Conservation (phyloP, 1,140 invertebrate species). For the Nasonia vitripennis region DNA sequence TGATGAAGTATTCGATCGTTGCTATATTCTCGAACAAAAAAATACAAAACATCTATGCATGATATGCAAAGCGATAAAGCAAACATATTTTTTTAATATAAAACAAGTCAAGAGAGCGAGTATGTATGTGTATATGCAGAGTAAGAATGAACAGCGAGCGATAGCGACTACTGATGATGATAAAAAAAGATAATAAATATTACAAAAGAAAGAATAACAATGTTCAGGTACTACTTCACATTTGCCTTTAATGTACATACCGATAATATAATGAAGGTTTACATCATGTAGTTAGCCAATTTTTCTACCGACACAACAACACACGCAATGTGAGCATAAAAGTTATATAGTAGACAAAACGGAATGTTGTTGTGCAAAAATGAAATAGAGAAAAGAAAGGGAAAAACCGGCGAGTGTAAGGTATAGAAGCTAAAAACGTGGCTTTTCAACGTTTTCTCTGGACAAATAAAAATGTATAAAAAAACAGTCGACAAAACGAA, state of each 20-base stretch:
- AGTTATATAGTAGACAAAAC: neutral
- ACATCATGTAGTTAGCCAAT: conserved; percentile 71
- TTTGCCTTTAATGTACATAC: conserved; percentile 75
- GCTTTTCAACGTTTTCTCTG: conserved; percentile 19
- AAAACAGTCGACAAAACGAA: conserved; percentile 54
- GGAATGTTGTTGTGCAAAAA: conserved; percentile 54
- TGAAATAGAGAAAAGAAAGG: conserved; percentile 58
- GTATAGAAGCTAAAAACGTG: neutral
- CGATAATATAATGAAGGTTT: conserved; percentile 21
- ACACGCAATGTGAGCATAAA: conserved; percentile 8
- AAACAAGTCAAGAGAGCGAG: conserved; percentile 42
- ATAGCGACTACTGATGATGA: neutral
- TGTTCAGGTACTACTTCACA: conserved; percentile 72
- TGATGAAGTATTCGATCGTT: conserved; percentile 57
- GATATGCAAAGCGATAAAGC: conserved; percentile 54
- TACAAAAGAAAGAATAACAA: conserved; percentile 56
- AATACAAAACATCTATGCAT: conserved; percentile 36
- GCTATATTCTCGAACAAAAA: conserved; percentile 49
- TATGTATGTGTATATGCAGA: conserved; percentile 1
- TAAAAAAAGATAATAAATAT: conserved; percentile 24
- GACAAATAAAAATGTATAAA: conserved; percentile 55
- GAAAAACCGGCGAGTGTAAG: conserved; percentile 49
- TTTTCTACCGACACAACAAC: conserved; percentile 65
- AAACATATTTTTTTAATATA: conserved; percentile 71
- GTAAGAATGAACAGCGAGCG: conserved; percentile 4